Percentiles rank a stretch among this genome's conserved stretches.
Conservation (phyloP, 2,888 invertebrate species). For the Parnassius apollo region DNA sequence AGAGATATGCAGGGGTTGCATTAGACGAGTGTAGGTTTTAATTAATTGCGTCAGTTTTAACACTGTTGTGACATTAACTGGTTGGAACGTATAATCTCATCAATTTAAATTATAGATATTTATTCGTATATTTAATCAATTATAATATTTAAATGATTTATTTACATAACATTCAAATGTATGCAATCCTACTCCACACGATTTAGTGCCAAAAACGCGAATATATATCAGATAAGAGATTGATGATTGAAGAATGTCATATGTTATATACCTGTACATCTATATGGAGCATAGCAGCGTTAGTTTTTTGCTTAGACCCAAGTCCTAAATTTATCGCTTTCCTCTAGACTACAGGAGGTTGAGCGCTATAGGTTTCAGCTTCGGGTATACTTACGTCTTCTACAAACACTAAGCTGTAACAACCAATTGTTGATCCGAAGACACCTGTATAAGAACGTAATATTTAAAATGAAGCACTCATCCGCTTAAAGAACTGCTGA, state of each 20-base stretch:
- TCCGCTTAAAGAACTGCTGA: too few relatives aligned
- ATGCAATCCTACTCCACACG: too few relatives aligned
- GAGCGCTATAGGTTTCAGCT: slow-evolving; percentile 94
- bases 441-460: slow-evolving; percentile 79
- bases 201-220: too few relatives aligned
- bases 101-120: too few relatives aligned
- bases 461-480: too few relatives aligned
- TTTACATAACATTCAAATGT: too few relatives aligned
- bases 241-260: too few relatives aligned
- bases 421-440: slow-evolving; percentile 95
- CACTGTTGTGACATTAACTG: not conserved
- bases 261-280: slow-evolving; percentile 86
- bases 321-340: slow-evolving; percentile 94
- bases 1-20: not conserved
- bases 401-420: slow-evolving; percentile 93
- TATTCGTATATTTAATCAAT: too few relatives aligned
- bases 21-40: not conserved
- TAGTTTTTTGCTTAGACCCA: slow-evolving; percentile 94
- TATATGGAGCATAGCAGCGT: slow-evolving; percentile 87
- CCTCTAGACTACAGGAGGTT: slow-evolving; percentile 95
- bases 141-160: too few relatives aligned
- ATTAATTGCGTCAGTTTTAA: not conserved
- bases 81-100: not conserved
- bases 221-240: too few relatives aligned
- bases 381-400: slow-evolving; percentile 98